Evolutionary conservation across 2,113 vertebrate genomes (phyloP).

Genomic region (Mola mola): DNA sequence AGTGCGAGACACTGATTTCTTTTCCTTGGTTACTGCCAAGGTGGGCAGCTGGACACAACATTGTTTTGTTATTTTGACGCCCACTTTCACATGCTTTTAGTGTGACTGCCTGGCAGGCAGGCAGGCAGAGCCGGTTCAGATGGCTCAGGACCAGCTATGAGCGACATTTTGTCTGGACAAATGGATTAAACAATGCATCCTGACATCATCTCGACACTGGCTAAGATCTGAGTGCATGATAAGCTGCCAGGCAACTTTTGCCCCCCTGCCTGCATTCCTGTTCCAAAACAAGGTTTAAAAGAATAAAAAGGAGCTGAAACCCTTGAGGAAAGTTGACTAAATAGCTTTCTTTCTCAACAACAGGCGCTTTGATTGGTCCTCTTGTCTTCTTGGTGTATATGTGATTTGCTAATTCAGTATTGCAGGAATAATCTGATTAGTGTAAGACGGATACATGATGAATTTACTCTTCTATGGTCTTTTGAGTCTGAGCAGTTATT

Average conservation of each 20-base stretch:
- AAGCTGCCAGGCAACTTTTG: constrained; percentile 1
- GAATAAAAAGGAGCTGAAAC: constrained; percentile 8
- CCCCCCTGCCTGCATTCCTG: not conserved
- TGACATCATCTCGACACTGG: not conserved
- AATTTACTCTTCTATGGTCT: not conserved
- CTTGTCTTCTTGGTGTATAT: not conserved
- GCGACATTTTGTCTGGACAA: constrained; percentile 43
- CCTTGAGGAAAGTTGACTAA: constrained; percentile 10
- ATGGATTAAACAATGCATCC: constrained; percentile 33
- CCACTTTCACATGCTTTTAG: constrained; percentile 61
- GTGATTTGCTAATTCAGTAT: constrained; percentile 7
- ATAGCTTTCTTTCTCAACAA: not conserved
- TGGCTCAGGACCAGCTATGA: constrained; percentile 40
- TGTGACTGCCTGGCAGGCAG: constrained; percentile 22
- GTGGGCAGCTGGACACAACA: constrained; percentile 68
- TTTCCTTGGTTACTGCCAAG: constrained; percentile 24
- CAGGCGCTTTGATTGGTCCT: constrained; percentile 20
- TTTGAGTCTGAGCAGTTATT: not conserved
- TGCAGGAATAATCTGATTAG: not conserved
- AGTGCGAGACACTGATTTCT: constrained; percentile 3
- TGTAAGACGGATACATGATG: not conserved
- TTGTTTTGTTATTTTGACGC: constrained; percentile 58
- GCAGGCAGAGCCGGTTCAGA: constrained; percentile 36
- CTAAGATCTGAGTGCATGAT: constrained; percentile 2
- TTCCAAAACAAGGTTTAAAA: constrained; percentile 3